phyloP scores from a whole-genome alignment of 2,888 invertebrate genomes.

The Lasiommata megera region DNA sequence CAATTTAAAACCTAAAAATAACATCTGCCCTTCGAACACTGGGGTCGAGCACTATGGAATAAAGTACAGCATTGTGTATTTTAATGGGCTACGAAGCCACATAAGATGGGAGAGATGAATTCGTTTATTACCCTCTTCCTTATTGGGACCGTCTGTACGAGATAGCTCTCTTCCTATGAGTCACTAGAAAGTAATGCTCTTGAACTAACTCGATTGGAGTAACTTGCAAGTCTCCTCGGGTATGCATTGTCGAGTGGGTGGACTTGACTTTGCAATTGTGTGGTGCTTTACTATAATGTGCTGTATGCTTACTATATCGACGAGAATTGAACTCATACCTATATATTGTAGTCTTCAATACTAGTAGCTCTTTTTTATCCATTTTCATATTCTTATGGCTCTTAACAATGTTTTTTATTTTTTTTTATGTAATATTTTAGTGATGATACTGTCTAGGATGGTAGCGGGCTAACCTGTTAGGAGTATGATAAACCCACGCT shows the following conservation, averaged over 20 bases:
- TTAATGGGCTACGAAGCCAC: constrained; percentile 73
- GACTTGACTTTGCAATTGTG: constrained; percentile 37
- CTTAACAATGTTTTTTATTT: too few relatives aligned
- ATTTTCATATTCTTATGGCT: too few relatives aligned
- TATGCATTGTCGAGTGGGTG: constrained; percentile 53
- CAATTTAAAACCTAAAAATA: constrained; percentile 78
- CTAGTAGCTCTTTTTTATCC: too few relatives aligned
- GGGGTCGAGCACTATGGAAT: constrained; percentile 59
- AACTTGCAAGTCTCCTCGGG: constrained; percentile 50
- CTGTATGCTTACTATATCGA: neutral
- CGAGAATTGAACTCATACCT: too few relatives aligned
- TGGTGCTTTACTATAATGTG: constrained; percentile 11
- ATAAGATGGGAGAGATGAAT: constrained; percentile 80
- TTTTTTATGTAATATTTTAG: too few relatives aligned
- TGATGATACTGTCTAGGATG: too few relatives aligned
- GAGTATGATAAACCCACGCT: too few relatives aligned
- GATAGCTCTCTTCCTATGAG: constrained; percentile 81
- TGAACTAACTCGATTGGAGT: constrained; percentile 69
- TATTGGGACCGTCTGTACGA: constrained; percentile 79
- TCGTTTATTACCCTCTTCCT: constrained; percentile 81
- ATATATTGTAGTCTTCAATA: too few relatives aligned
- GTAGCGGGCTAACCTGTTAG: too few relatives aligned
- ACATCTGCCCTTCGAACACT: constrained; percentile 61
- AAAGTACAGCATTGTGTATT: constrained; percentile 79
- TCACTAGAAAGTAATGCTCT: constrained; percentile 80